Evolutionary conservation across 2,113 vertebrate genomes (phyloP).

Genomic region (Actenoides lindsayi): DNA sequence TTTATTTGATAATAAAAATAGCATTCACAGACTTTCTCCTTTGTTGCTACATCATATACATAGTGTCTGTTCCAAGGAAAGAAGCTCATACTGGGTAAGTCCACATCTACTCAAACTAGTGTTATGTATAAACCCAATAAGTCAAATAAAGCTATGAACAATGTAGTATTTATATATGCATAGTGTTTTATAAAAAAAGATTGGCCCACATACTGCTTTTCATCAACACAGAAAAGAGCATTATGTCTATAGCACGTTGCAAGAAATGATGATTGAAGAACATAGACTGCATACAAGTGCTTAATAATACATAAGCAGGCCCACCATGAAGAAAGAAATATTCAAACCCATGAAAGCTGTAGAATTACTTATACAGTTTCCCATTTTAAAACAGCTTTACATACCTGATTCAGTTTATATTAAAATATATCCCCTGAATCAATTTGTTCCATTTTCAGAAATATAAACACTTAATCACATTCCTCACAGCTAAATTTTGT

Average conservation of each 20-base stretch:
- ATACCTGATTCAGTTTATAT: slow-evolving; percentile 98
- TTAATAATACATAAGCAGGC: slow-evolving; percentile 92
- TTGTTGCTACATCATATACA: slow-evolving; percentile 93
- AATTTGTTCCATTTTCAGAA: slow-evolving; percentile 91
- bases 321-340: slow-evolving; percentile 85
- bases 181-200: slow-evolving; percentile 96
- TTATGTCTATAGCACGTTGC: slow-evolving; percentile 88
- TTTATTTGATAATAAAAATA: slow-evolving; percentile 99
- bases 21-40: slow-evolving; percentile 93
- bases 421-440: slow-evolving; percentile 93
- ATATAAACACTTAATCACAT: slow-evolving; percentile 98
- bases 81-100: slow-evolving; percentile 86
- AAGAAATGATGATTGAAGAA: slow-evolving; percentile 90
- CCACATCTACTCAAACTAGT: slow-evolving; percentile 90
- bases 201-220: slow-evolving; percentile 95
- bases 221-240: slow-evolving; percentile 91
- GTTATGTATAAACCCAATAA: slow-evolving; percentile 89
- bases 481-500: slow-evolving; percentile 92
- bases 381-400: slow-evolving; percentile 92
- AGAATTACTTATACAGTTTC: slow-evolving; percentile 86
- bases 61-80: slow-evolving; percentile 90
- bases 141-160: slow-evolving; percentile 99
- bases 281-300: slow-evolving; percentile 90
- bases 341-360: slow-evolving; percentile 86
- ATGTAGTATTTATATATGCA: slow-evolving; percentile 99